These are phyloP conservation scores for Bombylius discolor DNA, from an alignment of 2,888 invertebrate genomes.

Conservation along the genomic window DNA sequence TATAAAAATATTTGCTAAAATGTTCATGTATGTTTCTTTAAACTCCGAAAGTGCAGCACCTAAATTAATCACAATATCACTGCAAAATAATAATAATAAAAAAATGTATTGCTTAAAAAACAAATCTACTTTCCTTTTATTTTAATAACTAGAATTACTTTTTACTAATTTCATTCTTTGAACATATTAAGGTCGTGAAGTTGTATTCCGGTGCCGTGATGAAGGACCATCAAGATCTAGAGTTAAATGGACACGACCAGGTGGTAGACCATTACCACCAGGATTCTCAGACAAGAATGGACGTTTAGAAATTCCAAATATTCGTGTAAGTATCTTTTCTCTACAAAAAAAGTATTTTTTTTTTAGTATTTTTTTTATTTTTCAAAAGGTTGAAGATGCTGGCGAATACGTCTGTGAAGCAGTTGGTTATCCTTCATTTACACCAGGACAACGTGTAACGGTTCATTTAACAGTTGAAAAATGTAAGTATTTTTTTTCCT, in stretches of 20 bases:
- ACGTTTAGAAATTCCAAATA: slow-evolving; percentile 73
- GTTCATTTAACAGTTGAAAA: slow-evolving; percentile 62
- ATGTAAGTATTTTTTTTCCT: slow-evolving; percentile 46
- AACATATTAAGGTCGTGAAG: slow-evolving; percentile 59
- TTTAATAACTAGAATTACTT: too few relatives aligned
- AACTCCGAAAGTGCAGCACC: too few relatives aligned
- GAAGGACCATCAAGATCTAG: slow-evolving; percentile 66
- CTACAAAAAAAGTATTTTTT: background rate
- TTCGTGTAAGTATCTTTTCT: slow-evolving; percentile 41
- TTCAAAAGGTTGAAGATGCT: slow-evolving; percentile 45
- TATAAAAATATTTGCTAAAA: too few relatives aligned
- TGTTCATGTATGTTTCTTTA: too few relatives aligned
- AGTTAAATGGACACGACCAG: slow-evolving; percentile 62
- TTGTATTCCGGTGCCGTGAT: slow-evolving; percentile 86
- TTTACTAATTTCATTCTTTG: too few relatives aligned
- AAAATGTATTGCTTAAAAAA: too few relatives aligned
- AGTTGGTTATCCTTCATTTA: slow-evolving; percentile 45
- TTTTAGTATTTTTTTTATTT: background rate
- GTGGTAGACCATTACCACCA: slow-evolving; percentile 57
- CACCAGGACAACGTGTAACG: slow-evolving; percentile 51
- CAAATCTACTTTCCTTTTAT: too few relatives aligned
- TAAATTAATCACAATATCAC: too few relatives aligned
- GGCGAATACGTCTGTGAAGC: slow-evolving; percentile 81
- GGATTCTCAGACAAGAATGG: slow-evolving; percentile 65
- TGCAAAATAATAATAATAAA: too few relatives aligned